Conservation (phyloP, 2,888 invertebrate species). For the Drosophila meridionalis region DNA sequence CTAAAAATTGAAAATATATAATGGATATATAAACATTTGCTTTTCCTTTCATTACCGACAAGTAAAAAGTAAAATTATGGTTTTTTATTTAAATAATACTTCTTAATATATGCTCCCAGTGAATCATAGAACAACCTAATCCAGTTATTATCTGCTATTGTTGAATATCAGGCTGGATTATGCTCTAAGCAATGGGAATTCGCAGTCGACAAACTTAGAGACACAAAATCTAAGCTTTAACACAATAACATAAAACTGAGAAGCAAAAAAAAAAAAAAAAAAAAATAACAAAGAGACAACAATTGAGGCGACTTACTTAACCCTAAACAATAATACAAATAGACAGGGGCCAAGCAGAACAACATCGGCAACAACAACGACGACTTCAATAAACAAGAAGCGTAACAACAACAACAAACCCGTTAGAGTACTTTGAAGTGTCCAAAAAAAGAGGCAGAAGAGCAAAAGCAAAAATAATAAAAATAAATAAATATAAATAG, state of each 20-base stretch:
- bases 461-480: slow-evolving; percentile 20
- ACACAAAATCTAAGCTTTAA: slow-evolving; percentile 23
- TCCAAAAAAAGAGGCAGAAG: slow-evolving; percentile 12
- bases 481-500: slow-evolving; percentile 51
- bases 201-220: slow-evolving; percentile 23
- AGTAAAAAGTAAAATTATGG: background rate
- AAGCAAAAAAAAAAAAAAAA: background rate
- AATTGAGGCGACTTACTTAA: slow-evolving; percentile 57
- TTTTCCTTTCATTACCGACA: background rate
- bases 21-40: background rate
- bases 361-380: slow-evolving; percentile 4
- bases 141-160: background rate
- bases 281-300: slow-evolving; percentile 8
- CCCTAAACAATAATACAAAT: slow-evolving; percentile 50
- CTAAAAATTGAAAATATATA: background rate
- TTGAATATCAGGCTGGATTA: background rate
- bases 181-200: slow-evolving; percentile 9
- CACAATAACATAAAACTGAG: background rate
- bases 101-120: background rate
- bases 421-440: slow-evolving; percentile 69
- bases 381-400: slow-evolving; percentile 30
- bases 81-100: background rate
- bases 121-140: background rate
- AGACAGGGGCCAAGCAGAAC: slow-evolving; percentile 29
- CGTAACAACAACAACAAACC: slow-evolving; percentile 49